phyloP scores from a whole-genome alignment of 2,797 vertebrate genomes.

The Neopelma chrysocephalum region DNA sequence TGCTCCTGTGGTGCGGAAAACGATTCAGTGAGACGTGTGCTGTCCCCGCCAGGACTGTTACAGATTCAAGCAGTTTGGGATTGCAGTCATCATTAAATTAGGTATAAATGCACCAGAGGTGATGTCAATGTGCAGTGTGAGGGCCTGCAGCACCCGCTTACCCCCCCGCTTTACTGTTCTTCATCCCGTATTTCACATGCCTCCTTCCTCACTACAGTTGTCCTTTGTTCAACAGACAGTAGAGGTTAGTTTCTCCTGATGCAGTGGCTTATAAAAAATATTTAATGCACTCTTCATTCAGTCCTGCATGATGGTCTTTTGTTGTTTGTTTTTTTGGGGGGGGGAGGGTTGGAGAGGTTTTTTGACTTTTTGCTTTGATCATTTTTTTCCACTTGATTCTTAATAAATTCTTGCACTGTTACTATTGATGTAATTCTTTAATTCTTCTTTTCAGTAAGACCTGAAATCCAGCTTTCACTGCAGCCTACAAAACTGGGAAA shows the following conservation, averaged over 20 bases:
- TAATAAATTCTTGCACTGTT: not conserved
- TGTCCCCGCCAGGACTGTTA: not conserved
- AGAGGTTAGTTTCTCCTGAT: not conserved
- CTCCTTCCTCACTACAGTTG: not conserved
- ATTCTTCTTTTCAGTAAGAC: not conserved
- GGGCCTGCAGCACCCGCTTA: not conserved
- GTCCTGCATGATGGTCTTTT: not conserved
- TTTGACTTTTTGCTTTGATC: not conserved
- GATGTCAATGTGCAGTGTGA: not conserved
- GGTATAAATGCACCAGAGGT: not conserved
- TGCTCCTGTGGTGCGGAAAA: not conserved
- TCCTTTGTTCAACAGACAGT: not conserved
- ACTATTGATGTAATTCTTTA: not conserved
- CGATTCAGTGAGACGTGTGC: not conserved
- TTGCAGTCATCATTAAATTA: not conserved
- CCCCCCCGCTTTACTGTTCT: not conserved
- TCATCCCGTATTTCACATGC: not conserved
- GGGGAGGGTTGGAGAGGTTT: not conserved
- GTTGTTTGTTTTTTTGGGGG: too few relatives aligned
- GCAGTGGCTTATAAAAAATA: not conserved
- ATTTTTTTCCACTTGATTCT: not conserved
- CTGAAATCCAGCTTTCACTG: not conserved
- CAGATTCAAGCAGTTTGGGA: not conserved
- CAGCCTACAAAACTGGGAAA: not conserved
- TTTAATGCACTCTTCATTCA: not conserved